phyloP scores from a whole-genome alignment of 2,888 invertebrate genomes.

The Apamea epomidion region DNA sequence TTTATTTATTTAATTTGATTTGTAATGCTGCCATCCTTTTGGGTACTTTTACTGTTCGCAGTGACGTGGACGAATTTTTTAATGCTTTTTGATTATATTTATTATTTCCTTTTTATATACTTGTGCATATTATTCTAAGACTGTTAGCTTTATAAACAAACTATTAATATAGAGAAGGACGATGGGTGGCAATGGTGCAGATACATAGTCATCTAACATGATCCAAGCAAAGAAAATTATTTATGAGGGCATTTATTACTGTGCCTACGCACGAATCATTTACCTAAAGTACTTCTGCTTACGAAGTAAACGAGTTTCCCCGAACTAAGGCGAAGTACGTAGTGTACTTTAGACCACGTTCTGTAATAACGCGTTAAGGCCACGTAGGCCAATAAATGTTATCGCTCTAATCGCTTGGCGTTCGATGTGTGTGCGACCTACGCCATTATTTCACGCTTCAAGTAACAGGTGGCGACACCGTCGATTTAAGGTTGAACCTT shows the following conservation, averaged over 20 bases:
- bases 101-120: background rate
- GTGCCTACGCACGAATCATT: slow-evolving; percentile 45
- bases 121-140: background rate
- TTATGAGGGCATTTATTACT: slow-evolving; percentile 48
- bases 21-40: background rate
- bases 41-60: background rate
- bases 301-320: slow-evolving; percentile 30
- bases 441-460: slow-evolving; percentile 24
- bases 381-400: slow-evolving; percentile 48
- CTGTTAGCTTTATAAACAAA: background rate
- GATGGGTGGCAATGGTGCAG: background rate
- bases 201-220: background rate
- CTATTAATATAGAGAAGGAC: background rate
- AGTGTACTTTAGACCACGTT: slow-evolving; percentile 29
- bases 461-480: slow-evolving; percentile 64
- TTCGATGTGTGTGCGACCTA: slow-evolving; percentile 36
- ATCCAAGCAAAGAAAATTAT: slow-evolving; percentile 21
- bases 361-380: slow-evolving; percentile 58
- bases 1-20: no score
- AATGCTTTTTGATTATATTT: background rate
- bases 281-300: slow-evolving; percentile 26
- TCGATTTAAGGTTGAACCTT: slow-evolving; percentile 4
- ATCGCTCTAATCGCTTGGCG: slow-evolving; percentile 33
- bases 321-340: slow-evolving; percentile 26
- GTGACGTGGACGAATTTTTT: background rate